A percentile compares a stretch with the other conserved stretches of the same genome.
Evolutionary conservation across 2,797 vertebrate species (phyloP).

Genomic region (Notolabrus celidotus): DNA sequence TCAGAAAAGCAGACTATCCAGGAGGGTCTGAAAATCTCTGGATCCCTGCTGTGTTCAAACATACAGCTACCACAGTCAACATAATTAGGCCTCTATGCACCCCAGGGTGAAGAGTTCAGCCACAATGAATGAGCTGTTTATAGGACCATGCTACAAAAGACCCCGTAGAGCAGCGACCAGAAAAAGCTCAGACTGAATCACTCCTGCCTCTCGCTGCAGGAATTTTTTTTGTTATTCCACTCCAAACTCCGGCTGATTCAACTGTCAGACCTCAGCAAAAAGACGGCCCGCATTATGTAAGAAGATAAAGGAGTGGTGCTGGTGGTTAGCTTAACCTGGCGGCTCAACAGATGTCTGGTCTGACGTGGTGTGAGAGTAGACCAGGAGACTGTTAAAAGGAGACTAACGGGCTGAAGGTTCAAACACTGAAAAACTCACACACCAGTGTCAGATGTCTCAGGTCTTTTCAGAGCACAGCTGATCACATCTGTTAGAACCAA

Average conservation of each 20-base stretch:
- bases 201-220: constrained; percentile 35
- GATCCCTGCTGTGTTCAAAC: constrained; percentile 40
- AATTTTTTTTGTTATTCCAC: constrained; percentile 41
- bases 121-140: constrained; percentile 65
- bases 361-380: constrained; percentile 4
- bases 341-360: constrained; percentile 29
- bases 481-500: too few species aligned
- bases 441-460: constrained; percentile 2
- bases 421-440: neutral
- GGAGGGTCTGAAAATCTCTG: constrained; percentile 55
- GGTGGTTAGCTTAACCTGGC: constrained; percentile 36
- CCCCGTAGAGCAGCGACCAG: constrained; percentile 44
- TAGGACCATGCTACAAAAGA: constrained; percentile 51
- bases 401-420: constrained; percentile 2
- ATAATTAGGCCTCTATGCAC: constrained; percentile 55
- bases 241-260: constrained; percentile 30
- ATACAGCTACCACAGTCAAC: constrained; percentile 45
- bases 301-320: constrained; percentile 34
- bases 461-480: constrained; percentile 6
- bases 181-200: constrained; percentile 50
- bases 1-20: neutral
- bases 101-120: constrained; percentile 75
- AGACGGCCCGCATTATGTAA: constrained; percentile 52
- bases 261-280: constrained; percentile 45
- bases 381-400: constrained; percentile 9